These are phyloP conservation scores for Lindbergichthys nudifrons DNA, from an alignment of 2,797 vertebrate species.

Conservation along the genomic window DNA sequence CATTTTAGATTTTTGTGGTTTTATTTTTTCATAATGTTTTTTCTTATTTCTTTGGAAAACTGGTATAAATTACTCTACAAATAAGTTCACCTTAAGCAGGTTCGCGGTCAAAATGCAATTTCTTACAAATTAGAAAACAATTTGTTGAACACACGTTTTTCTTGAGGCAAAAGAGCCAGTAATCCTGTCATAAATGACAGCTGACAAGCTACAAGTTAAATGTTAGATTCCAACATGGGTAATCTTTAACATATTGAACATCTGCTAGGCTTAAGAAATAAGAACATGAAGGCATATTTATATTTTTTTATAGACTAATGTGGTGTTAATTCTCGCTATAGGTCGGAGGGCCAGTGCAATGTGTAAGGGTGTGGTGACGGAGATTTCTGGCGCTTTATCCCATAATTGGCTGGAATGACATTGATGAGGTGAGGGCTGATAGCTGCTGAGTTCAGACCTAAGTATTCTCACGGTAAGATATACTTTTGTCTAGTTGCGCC, in stretches of 20 bases:
- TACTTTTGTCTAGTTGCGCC: conserved; percentile 2
- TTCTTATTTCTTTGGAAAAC: not conserved
- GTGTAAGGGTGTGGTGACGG: conserved; percentile 43
- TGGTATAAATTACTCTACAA: not conserved
- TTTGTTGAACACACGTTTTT: conserved; percentile 6
- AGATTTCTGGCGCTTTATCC: conserved; percentile 59
- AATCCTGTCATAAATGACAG: conserved; percentile 16
- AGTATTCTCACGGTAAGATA: conserved; percentile 53
- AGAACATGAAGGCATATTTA: not conserved
- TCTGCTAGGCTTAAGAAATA: not conserved
- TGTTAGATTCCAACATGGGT: not conserved
- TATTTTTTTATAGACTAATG: conserved; percentile 9
- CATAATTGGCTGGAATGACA: conserved; percentile 65
- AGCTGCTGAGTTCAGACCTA: conserved; percentile 40
- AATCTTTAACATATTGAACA: not conserved
- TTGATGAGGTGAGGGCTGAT: conserved; percentile 70
- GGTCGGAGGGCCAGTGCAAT: conserved; percentile 12
- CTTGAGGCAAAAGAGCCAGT: conserved; percentile 1
- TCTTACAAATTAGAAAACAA: conserved; percentile 20
- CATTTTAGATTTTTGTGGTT: not conserved
- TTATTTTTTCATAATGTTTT: not conserved
- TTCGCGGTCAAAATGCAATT: not conserved
- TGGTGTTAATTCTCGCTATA: conserved; percentile 28
- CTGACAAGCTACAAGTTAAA: not conserved
- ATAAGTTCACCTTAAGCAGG: not conserved